Conservation (phyloP, 2,113 vertebrate species). For the Poeciliopsis occidentalis region DNA sequence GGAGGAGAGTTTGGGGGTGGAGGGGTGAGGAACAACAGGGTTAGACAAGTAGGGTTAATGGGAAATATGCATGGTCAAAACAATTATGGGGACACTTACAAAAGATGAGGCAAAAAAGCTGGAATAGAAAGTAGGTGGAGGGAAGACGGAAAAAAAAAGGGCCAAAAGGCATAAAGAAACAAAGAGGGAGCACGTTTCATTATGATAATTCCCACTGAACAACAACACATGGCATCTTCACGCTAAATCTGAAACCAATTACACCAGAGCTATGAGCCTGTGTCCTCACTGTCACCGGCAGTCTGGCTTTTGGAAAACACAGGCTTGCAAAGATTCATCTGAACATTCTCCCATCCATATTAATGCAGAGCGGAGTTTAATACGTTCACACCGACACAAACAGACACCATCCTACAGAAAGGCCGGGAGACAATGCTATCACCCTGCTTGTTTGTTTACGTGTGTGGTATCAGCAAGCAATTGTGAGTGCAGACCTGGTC, state of each 20-base stretch:
- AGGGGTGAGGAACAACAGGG: conserved; percentile 8
- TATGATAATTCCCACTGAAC: conserved; percentile 51
- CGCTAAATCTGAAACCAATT: conserved; percentile 70
- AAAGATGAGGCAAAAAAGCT: conserved; percentile 8
- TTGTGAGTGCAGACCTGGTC: conserved; percentile 22
- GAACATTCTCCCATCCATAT: conserved; percentile 10
- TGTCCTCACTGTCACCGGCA: conserved; percentile 42
- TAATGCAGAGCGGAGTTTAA: conserved; percentile 14
- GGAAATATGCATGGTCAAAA: conserved; percentile 14
- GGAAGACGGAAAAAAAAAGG: neutral
- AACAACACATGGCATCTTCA: conserved; percentile 69
- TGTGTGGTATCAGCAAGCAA: conserved; percentile 46
- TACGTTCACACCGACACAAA: neutral
- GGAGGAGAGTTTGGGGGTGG: neutral
- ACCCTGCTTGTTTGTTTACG: conserved; percentile 23
- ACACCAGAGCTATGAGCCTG: conserved; percentile 59
- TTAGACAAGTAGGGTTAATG: conserved; percentile 14
- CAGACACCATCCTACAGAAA: conserved; percentile 27
- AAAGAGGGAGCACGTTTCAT: conserved; percentile 53
- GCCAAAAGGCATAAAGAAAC: conserved; percentile 50
- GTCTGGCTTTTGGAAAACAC: conserved; percentile 28
- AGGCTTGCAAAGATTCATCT: neutral
- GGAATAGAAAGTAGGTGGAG: conserved; percentile 24
- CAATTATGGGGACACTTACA: conserved; percentile 5
- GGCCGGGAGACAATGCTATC: conserved; percentile 49